Conservation (phyloP, 2,797 vertebrate genomes). For the Micromesistius poutassou region DNA sequence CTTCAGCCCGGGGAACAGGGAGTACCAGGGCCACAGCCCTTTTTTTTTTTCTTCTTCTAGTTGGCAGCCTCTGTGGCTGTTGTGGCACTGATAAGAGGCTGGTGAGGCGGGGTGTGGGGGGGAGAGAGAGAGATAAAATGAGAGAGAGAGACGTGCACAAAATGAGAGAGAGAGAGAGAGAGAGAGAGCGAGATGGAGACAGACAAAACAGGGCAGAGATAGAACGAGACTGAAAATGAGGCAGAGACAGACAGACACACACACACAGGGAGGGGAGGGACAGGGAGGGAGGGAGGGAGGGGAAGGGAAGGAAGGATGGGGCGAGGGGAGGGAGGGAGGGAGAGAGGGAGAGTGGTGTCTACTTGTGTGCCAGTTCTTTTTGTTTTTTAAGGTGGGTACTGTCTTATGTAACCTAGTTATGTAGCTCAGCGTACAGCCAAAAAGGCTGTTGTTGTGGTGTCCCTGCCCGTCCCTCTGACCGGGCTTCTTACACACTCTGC, state of each 20-base stretch:
- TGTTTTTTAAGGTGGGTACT: constrained; percentile 83
- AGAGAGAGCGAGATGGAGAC: constrained; percentile 57
- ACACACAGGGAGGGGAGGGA: constrained; percentile 32
- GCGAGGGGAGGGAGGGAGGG: constrained; percentile 33
- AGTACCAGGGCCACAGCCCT: constrained; percentile 85
- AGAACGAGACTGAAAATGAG: neutral
- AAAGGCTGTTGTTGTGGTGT: constrained; percentile 38
- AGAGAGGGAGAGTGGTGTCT: constrained; percentile 41
- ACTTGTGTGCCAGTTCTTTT: constrained; percentile 82
- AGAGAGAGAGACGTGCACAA: neutral
- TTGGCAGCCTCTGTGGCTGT: constrained; percentile 87
- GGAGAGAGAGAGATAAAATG: constrained; percentile 50
- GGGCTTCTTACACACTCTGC: neutral
- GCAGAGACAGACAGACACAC: constrained; percentile 68
- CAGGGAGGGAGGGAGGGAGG: neutral
- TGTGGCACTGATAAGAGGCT: constrained; percentile 94
- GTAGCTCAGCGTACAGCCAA: constrained; percentile 68
- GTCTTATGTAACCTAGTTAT: constrained; percentile 87
- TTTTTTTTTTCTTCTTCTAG: constrained; percentile 69
- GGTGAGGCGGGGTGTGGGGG: constrained; percentile 74
- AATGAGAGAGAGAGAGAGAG: constrained; percentile 73
- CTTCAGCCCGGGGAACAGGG: constrained; percentile 84
- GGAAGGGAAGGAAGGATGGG: constrained; percentile 72
- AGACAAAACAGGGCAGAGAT: neutral
- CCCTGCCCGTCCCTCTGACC: constrained; percentile 59